These are phyloP conservation scores for Bugula neritina DNA, from an alignment of 2,888 invertebrate genomes.

Conservation along the genomic window DNA sequence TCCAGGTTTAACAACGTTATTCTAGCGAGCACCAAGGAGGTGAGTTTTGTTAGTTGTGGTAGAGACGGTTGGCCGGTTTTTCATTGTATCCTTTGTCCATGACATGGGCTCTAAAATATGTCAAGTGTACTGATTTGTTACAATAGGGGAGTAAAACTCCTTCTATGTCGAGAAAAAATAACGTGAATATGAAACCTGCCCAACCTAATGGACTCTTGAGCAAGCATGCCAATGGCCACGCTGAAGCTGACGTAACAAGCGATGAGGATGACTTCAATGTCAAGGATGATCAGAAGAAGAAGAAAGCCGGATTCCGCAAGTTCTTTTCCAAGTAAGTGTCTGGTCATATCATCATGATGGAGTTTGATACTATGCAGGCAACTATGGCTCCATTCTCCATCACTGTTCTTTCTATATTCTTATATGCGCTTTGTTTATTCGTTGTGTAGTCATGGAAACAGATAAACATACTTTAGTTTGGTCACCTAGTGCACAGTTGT, in stretches of 20 bases:
- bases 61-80: neutral
- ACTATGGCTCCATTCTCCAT: no score
- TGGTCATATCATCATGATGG: no score
- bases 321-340: conserved; percentile 20
- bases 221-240: neutral
- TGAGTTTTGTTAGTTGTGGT: neutral
- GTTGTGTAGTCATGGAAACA: no score
- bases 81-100: no score
- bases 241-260: neutral
- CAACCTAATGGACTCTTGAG: neutral
- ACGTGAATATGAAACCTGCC: neutral
- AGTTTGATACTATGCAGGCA: no score
- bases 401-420: no score
- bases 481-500: no score
- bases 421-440: no score
- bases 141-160: no score
- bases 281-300: conserved; percentile 21
- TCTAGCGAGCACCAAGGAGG: neutral
- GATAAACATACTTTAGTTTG: no score
- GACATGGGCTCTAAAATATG: no score
- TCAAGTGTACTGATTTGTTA: no score
- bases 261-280: neutral
- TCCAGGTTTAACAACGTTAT: conserved; percentile 13
- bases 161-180: neutral
- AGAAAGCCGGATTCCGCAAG: conserved; percentile 16